A percentile compares a stretch with the other conserved stretches of the same genome.
These are phyloP conservation scores for Montipora efflorescens DNA, from an alignment of 64 coral and sea anemone species.

Conservation along the genomic window DNA sequence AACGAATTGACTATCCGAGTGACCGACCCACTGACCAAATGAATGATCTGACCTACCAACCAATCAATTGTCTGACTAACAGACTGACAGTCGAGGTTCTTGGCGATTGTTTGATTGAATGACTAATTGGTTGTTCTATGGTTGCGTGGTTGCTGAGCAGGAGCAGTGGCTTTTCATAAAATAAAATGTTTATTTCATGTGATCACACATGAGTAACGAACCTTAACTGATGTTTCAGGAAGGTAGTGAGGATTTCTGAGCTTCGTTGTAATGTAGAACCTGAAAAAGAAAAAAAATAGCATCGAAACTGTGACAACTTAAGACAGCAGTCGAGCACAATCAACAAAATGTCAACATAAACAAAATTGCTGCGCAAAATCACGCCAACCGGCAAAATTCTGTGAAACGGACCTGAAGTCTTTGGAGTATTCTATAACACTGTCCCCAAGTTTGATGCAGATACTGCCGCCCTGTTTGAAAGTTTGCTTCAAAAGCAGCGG, in stretches of 20 bases:
- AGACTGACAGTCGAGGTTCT: background rate
- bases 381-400: background rate
- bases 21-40: too few species aligned
- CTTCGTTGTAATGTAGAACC: constrained; percentile 98
- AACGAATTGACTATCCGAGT: too few species aligned
- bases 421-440: constrained; percentile 97
- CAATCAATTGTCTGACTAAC: background rate
- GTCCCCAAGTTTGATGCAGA: constrained; percentile 96
- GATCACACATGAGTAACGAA: background rate
- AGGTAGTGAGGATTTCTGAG: constrained; percentile 97
- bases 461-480: constrained; percentile 97
- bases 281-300: background rate
- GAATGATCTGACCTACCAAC: too few species aligned
- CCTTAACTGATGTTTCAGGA: constrained; percentile 96
- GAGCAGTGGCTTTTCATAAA: background rate
- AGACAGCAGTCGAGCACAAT: too few species aligned
- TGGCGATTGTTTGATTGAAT: background rate
- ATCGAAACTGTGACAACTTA: background rate
- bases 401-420: constrained; percentile 83
- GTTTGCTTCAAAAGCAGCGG: constrained; percentile 97
- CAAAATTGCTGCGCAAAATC: too few species aligned
- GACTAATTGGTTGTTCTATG: background rate
- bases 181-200: background rate
- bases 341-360: too few species aligned
- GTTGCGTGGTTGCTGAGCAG: background rate